These are phyloP conservation scores for Tachysurus fulvidraco DNA, from an alignment of 2,113 vertebrate species.

Conservation along the genomic window DNA sequence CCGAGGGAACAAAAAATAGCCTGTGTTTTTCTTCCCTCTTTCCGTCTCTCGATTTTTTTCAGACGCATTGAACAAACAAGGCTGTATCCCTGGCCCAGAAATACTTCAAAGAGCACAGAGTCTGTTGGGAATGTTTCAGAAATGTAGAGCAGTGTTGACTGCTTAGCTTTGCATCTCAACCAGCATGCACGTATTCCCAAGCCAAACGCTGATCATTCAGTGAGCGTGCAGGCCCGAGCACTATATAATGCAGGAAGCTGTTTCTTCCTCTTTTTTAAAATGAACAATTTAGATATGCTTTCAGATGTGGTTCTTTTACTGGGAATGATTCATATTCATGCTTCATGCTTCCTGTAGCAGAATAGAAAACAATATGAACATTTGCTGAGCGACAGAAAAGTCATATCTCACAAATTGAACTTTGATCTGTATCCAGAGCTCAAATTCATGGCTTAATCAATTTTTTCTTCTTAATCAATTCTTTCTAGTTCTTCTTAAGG, in stretches of 20 bases:
- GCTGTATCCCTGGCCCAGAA: constrained; percentile 77
- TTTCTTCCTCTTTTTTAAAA: background rate
- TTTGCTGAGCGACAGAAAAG: background rate
- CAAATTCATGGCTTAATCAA: background rate
- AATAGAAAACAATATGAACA: background rate
- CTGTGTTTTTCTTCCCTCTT: constrained; percentile 54
- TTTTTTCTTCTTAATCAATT: background rate
- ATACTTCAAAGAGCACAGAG: constrained; percentile 77
- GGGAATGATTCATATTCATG: constrained; percentile 18
- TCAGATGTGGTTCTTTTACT: constrained; percentile 25
- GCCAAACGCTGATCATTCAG: constrained; percentile 43
- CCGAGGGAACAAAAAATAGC: constrained; percentile 66
- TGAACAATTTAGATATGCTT: constrained; percentile 32
- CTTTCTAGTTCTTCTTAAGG: background rate
- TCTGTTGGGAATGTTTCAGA: constrained; percentile 76
- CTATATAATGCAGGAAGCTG: constrained; percentile 23
- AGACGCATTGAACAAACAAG: constrained; percentile 76
- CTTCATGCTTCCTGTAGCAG: background rate
- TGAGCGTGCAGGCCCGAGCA: constrained; percentile 31
- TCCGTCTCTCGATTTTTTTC: constrained; percentile 25
- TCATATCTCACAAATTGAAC: background rate
- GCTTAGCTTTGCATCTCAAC: constrained; percentile 77
- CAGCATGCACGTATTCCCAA: constrained; percentile 34
- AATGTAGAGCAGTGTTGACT: constrained; percentile 75
- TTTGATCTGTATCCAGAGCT: background rate